Percentiles rank a stretch among this genome's conserved stretches.
Conservation (phyloP, 2,113 vertebrate species). For the Clinocottus analis region DNA sequence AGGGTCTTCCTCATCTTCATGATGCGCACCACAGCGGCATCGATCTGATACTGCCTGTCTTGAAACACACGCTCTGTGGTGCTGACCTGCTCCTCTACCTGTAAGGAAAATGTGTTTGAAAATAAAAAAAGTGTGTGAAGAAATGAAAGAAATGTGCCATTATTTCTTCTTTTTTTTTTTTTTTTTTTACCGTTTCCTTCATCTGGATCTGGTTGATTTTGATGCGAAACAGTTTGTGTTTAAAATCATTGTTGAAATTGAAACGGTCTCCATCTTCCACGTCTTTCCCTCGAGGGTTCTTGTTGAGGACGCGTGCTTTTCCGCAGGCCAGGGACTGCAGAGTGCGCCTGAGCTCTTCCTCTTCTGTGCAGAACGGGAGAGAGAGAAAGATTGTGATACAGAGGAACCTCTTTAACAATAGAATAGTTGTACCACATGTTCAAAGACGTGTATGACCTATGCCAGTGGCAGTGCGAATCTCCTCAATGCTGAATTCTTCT, state of each 20-base stretch:
- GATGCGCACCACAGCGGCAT: constrained; percentile 93
- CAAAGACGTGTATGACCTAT: constrained; percentile 85
- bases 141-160: neutral
- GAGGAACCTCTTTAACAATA: neutral
- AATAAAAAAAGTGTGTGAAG: neutral
- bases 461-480: constrained; percentile 95
- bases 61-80: constrained; percentile 96
- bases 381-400: neutral
- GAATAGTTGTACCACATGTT: neutral
- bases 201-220: constrained; percentile 99
- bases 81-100: constrained; percentile 95
- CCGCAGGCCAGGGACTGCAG: constrained; percentile 97
- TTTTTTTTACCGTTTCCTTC: constrained; percentile 94
- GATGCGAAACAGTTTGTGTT: constrained; percentile 98
- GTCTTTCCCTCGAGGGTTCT: constrained; percentile 97
- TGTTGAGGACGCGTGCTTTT: constrained; percentile 95
- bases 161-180: constrained; percentile 38
- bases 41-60: constrained; percentile 94
- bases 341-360: constrained; percentile 94
- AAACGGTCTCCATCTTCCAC: constrained; percentile 98
- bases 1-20: constrained; percentile 98
- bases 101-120: neutral
- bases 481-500: constrained; percentile 97
- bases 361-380: constrained; percentile 84
- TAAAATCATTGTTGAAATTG: constrained; percentile 97